These are phyloP conservation scores for Mongoloraphidia duomilia DNA, from an alignment of 2,888 invertebrate genomes.

Conservation along the genomic window DNA sequence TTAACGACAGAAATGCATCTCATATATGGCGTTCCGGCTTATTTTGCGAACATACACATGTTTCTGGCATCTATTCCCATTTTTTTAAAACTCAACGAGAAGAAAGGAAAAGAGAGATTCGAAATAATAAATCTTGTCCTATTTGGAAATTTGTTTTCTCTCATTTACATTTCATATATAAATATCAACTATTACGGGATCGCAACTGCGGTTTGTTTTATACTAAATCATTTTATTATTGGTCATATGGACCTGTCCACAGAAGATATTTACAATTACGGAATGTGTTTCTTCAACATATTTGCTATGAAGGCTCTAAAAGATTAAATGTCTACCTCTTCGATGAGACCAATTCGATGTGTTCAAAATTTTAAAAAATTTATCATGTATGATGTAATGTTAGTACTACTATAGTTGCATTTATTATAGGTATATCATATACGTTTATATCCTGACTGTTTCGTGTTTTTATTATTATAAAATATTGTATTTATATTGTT, in stretches of 20 bases:
- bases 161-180: constrained; percentile 19
- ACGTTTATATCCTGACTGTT: neutral
- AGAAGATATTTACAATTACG: constrained; percentile 27
- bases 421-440: neutral
- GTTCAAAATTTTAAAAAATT: neutral
- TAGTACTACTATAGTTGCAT: no score
- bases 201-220: constrained; percentile 19
- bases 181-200: constrained; percentile 23
- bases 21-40: no score
- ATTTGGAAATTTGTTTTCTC: constrained; percentile 19
- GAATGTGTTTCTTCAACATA: constrained; percentile 26
- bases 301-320: constrained; percentile 23
- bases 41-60: no score
- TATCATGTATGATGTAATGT: no score
- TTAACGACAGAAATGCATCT: no score
- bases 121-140: constrained; percentile 19
- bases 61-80: no score
- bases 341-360: neutral
- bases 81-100: no score
- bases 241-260: constrained; percentile 23
- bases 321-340: constrained; percentile 2
- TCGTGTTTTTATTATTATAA: neutral
- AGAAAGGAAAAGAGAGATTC: neutral
- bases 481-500: neutral
- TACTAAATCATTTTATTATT: constrained; percentile 23